Base-by-base conservation (phyloP, 1,140 invertebrate species). In the Leptestheria dahalacensis region DNA sequence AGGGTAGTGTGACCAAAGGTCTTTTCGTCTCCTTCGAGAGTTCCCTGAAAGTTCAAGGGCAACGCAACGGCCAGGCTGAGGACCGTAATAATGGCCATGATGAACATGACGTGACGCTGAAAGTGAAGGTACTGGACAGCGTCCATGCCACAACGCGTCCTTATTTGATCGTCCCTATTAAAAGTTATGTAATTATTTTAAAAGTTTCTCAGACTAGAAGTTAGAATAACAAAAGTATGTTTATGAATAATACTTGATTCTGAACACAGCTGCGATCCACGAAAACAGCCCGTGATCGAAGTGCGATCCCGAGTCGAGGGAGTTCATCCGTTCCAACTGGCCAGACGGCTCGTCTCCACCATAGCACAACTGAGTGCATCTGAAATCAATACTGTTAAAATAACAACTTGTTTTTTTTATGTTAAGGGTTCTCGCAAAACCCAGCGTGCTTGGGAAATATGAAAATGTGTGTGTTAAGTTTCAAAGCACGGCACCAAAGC, bases 51-150 rank as follows among this genome's bases (percentile, higher is more conserved):
- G 72, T 90, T 89, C 9, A 89, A 82, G 2, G 87, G 87, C 60
- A 90, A 68, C 48, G 87, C 83, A 25, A 90, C 74, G 48, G 78
- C 77, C 62, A 89, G 74, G 2, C 82, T 83, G 52, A 85, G 75
- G 10, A 91, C 62, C 53, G 72, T 73, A 47, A 79, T 65, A n/a
- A 77, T 63, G 29, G 82, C 88, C 29, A 96, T 82, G 49, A 95
- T 79, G 21, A 78, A 75, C 68, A 87, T 82, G 24, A 96, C 77
- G 73, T 97, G 89, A 63, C 88, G 79, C 72, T 96, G 90, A 72
- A 97, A 97, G 3, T 86, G 87, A 59, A 97, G 75, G 69, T 97
- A 97, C 71, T 95, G 85, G 10, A 93, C 79, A 4, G 92, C 91
- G 80, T 97, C 93, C 0, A 82, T 82, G 1, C 93, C 93, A 69